These are phyloP conservation scores for Cyprinodon diabolis DNA, from an alignment of 2,797 vertebrate species.

Conservation along the genomic window DNA sequence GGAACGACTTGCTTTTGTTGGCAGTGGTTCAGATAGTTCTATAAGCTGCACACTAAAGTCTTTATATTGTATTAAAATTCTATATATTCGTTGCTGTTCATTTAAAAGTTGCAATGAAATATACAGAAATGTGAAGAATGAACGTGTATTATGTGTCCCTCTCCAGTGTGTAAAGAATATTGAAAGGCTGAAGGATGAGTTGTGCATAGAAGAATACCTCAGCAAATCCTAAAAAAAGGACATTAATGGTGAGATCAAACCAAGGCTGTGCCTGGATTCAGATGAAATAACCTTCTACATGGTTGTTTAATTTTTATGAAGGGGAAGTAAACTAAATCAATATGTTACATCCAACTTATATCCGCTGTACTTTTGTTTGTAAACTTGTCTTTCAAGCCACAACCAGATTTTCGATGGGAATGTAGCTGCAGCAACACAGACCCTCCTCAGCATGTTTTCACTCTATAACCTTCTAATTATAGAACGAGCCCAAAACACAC, in stretches of 20 bases:
- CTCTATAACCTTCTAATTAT: constrained; percentile 44
- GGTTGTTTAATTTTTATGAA: neutral
- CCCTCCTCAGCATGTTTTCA: constrained; percentile 5
- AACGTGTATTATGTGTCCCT: neutral
- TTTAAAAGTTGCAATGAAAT: no score
- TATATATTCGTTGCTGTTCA: no score
- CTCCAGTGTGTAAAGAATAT: neutral
- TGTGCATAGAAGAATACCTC: neutral
- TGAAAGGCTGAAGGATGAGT: neutral
- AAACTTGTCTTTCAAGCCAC: neutral
- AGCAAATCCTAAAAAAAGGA: neutral
- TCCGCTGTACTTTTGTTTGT: neutral
- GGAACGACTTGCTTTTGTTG: no score
- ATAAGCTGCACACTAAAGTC: no score
- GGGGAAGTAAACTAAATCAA: neutral
- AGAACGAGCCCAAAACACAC: constrained; percentile 28
- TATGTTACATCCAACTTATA: neutral
- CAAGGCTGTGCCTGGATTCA: neutral
- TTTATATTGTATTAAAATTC: no score
- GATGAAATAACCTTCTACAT: neutral
- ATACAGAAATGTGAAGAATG: no score
- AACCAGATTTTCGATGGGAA: constrained; percentile 4
- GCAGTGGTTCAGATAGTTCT: no score
- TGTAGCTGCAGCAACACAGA: constrained; percentile 36
- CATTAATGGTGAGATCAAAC: neutral